Conservation (phyloP, 2,888 invertebrate genomes). For the Anthrax anthrax region DNA sequence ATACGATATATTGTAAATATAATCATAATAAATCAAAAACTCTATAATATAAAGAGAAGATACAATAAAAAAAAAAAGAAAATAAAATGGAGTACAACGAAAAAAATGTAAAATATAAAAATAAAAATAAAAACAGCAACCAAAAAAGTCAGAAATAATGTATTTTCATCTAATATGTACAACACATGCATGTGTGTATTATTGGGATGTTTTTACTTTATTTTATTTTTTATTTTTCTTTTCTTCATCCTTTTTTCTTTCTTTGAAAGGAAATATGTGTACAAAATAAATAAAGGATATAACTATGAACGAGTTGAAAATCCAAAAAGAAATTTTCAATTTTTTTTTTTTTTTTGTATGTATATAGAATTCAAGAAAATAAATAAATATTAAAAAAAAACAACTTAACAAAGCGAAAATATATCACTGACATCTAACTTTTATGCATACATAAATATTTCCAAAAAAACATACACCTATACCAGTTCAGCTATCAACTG, state of each 20-base stretch:
- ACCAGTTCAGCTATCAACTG: too few species aligned
- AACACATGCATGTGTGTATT: too few species aligned
- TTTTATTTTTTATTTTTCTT: neutral
- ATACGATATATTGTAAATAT: neutral
- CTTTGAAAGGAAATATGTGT: neutral
- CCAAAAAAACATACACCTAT: too few species aligned
- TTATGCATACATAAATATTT: too few species aligned
- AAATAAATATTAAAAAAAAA: neutral
- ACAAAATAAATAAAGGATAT: neutral
- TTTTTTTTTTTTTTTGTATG: too few species aligned
- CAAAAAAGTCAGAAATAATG: too few species aligned
- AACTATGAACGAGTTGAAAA: neutral
- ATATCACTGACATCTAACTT: conserved; percentile 5
- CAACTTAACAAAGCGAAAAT: conserved; percentile 3
- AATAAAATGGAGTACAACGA: neutral
- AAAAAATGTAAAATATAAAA: neutral
- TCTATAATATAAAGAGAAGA: conserved; percentile 4
- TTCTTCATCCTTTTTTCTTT: neutral
- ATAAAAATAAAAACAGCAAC: neutral
- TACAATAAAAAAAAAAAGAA: neutral
- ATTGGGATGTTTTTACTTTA: neutral
- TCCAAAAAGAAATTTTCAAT: neutral
- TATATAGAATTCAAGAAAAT: neutral
- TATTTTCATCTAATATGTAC: too few species aligned
- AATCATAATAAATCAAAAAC: conserved; percentile 8